Evolutionary conservation across 2,113 vertebrate genomes (phyloP), one percentile per base, ranked within the genome.

Genomic region (Corythornis cristatus): DNA sequence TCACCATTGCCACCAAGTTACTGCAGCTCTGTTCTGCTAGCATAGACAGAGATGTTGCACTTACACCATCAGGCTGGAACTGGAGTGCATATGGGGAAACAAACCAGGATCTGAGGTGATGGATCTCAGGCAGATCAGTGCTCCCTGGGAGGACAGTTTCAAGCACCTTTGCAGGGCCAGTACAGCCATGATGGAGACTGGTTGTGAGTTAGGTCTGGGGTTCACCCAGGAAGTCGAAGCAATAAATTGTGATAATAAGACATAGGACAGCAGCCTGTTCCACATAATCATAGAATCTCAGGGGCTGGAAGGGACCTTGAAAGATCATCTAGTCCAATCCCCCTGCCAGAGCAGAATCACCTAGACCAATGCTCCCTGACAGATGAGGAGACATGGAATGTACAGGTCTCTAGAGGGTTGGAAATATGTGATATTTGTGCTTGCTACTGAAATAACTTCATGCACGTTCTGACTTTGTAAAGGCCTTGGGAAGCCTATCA

Each of bases 61-160:
- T 19, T 61, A 33, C 3, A 42, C 7, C 3, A 4, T 8, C 13
- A n/a, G 45, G 20, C 22, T 87, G 23, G 16, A 62, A 2, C 29
- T 46, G 15, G 25, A 42, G 6, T 10, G 8, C 12, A 42, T 54
- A 15, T 45, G 22, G 12, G 46, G 6, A 35, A 70, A 58, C 0
- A 0, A 76, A 6, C 2, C 1, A 7, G 21, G 20, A 71, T 33
- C 15, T 12, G 8, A 56, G 25, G 2, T 58, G 9, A 3, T 21
- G 4, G 28, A 33, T 5, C 5, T 68, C 5, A 53, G 10, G 6
- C 28, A 75, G 6, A n/a, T 4, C 37, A 82, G 35, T 48, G 11
- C 0, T 7, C 1, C 8, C 2, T 4, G 1, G 8, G 3, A 56
- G 4, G 33, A 2, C 2, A 57, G 21, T n/a, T 15, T 50, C 37